phyloP scores from a whole-genome alignment of 64 coral and sea anemone species.

The Pocillopora damicornis region DNA sequence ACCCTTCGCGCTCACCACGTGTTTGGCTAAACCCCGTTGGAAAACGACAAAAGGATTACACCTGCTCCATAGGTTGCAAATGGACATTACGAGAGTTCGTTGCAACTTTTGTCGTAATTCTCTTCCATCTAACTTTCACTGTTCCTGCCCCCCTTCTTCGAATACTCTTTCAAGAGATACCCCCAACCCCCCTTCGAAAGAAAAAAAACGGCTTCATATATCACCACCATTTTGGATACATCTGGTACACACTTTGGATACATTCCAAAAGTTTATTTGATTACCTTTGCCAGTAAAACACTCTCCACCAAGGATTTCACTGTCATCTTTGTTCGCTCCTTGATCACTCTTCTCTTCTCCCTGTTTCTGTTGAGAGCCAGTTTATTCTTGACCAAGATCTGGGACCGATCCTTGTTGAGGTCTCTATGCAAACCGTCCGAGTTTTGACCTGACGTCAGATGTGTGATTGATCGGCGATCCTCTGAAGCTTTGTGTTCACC shows the following conservation, averaged over 20 bases:
- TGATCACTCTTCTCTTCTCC: constrained; percentile 4
- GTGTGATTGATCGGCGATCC: background rate
- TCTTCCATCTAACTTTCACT: too few species aligned
- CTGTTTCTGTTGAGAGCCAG: background rate
- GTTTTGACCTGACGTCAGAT: background rate
- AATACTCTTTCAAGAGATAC: too few species aligned
- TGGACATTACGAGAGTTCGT: too few species aligned
- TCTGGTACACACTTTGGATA: background rate
- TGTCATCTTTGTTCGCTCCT: constrained; percentile 1
- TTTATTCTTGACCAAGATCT: background rate
- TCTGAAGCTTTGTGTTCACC: background rate
- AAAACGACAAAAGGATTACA: too few species aligned
- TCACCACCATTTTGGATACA: background rate
- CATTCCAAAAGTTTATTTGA: background rate
- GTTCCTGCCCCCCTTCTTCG: too few species aligned
- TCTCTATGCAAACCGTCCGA: background rate
- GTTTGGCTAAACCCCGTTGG: too few species aligned
- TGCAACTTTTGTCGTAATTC: too few species aligned
- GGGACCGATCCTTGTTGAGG: background rate
- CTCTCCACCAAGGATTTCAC: background rate
- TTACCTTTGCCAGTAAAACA: background rate
- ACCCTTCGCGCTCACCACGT: too few species aligned
- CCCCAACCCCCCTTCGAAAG: too few species aligned
- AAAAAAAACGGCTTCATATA: too few species aligned
- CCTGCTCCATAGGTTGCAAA: too few species aligned